These are phyloP conservation scores for Steinernema hermaphroditum DNA, from an alignment of 2,888 invertebrate species.

Conservation along the genomic window DNA sequence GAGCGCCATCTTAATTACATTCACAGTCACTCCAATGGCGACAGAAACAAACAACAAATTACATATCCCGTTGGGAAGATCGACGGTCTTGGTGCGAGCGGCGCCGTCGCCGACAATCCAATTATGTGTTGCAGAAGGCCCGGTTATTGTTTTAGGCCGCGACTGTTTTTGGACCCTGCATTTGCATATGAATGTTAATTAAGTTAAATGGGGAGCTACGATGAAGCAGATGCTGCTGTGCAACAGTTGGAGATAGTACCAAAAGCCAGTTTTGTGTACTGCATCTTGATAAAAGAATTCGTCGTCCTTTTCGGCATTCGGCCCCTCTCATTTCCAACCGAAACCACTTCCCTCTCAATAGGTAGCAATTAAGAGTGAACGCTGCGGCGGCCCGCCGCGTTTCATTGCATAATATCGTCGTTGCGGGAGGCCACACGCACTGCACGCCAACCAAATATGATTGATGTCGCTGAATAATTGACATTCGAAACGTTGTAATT, in stretches of 20 bases:
- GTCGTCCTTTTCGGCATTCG: too few relatives aligned
- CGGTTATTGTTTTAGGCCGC: neutral
- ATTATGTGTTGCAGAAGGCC: constrained; percentile 17
- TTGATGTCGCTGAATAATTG: constrained; percentile 26
- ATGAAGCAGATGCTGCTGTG: too few relatives aligned
- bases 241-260: too few relatives aligned
- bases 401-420: constrained; percentile 26
- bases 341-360: neutral
- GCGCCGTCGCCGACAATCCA: neutral
- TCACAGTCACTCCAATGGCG: constrained; percentile 23
- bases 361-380: constrained; percentile 1
- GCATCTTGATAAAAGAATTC: too few relatives aligned
- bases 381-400: neutral
- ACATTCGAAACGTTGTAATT: constrained; percentile 27
- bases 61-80: constrained; percentile 18
- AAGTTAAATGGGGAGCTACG: too few relatives aligned
- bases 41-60: constrained; percentile 23
- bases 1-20: constrained; percentile 25
- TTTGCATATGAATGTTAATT: neutral
- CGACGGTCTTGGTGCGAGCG: neutral
- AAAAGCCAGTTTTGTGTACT: too few relatives aligned
- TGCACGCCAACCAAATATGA: constrained; percentile 4
- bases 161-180: constrained; percentile 5
- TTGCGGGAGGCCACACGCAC: neutral
- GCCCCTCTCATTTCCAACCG: too few relatives aligned